Base-by-base conservation (phyloP, 2,888 invertebrate genomes). In the Anoplius nigerrimus region DNA sequence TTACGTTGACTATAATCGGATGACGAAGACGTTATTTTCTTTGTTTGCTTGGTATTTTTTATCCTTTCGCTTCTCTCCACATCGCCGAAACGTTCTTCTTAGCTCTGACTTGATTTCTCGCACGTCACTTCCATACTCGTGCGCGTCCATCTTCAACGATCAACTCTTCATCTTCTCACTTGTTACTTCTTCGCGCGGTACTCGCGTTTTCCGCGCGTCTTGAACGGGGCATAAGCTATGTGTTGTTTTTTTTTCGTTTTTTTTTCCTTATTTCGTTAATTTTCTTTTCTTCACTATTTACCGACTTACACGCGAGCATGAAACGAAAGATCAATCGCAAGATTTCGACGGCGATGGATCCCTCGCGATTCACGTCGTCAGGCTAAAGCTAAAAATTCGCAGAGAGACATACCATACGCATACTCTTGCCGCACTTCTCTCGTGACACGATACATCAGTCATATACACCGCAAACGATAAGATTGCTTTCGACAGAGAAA, bases 1-100 rank as follows among this genome's bases (percentile, higher is more conserved):
- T 76, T 71, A 80, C 68, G 71, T 76, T 80, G 72, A 78, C 78
- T 80, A 80, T 34, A 34, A 27, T 79, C 80, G 82, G 80, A 82
- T 81, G 81, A 82, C 83, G 71, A 77, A 75, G 80, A 82, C 34
- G 34, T 34, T 34, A 24, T 81, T 79, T 63, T 72, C 70, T 74
- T 63, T 60, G 27, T 51, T 16, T 58, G 56, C n/a, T 16, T 59
- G 51, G 45, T 45, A 53, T 21, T 15, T 42, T 54, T 54, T 27
- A 13, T 27, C 24, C 16, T 54, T 20, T 42, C 56, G 42, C 42
- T 27, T 54, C 34, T 11, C 27, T 16, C 22, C 27, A 18, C 11
- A 6, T 27, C n/a, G 22, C 27, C 34, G 8, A 27, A 15, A 34
- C 11, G 4, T 8, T 34, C 34, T 34, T 3, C 34, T 34, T 34